Evolutionary conservation across 92 coral and sea anemone genomes (phyloP), one percentile per base, ranked within the genome.

Genomic region (Siderastrea radians): DNA sequence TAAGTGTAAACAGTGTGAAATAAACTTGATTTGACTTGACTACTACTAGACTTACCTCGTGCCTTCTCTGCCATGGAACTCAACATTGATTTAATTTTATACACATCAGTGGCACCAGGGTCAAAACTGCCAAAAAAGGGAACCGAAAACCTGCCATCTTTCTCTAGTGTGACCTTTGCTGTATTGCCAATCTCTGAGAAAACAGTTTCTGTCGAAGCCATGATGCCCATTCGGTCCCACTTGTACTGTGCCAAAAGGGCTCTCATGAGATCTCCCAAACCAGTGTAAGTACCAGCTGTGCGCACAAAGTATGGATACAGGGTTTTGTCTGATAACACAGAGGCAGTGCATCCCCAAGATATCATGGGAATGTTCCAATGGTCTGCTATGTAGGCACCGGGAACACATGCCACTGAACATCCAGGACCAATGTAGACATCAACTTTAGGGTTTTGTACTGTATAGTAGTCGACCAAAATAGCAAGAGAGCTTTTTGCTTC

Each of bases 381-480:
- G 71, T 55, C 85, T 45, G 93, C 98, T 49, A 94, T 81, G 45
- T 90, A 87, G 6, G 94, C 98, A 15, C 88, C 92, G 60, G 98
- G 94, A 11, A 73, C 5, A 68, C 98, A 94, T 43, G 59, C 95
- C 6, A 80, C 85, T 7, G 98, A 94, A 62, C 98, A 94, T 44
- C 94, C 95, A 17, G 98, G 98, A 55, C 98, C 98, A 77, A 94
- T 94, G 82, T 51, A 90, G 46, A 87, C 98, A 68, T 92, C 95
- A 47, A 93, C 93, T 63, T 65, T 63, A 6, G 96, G 94, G 46
- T 73, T 63, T 78, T 92, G 91, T 16, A 45, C 72, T 45, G 63
- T 48, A 72, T 90, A 84, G 57, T 72, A 87, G 81, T 94, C 94
- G 1, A 89, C 78, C 80, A 94, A 72, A 70, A 86, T 63, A 13